Conservation (phyloP, 2,797 vertebrate genomes). For the Aulostomus chinensis region DNA sequence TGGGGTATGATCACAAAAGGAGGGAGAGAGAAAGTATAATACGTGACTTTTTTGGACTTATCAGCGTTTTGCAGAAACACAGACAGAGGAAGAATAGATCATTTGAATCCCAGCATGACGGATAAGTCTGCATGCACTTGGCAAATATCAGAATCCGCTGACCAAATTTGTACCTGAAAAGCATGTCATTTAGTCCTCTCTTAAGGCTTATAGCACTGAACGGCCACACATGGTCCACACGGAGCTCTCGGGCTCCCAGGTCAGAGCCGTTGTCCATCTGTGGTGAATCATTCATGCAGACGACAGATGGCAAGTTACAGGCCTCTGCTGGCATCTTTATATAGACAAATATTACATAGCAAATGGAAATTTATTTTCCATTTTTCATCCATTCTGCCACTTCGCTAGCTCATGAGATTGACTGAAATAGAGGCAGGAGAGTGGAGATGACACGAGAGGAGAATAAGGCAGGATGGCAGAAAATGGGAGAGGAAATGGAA, state of each 20-base stretch:
- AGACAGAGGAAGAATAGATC: conserved; percentile 29
- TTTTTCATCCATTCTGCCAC: conserved; percentile 16
- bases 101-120: conserved; percentile 38
- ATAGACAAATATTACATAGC: conserved; percentile 13
- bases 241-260: no score
- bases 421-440: conserved; percentile 28
- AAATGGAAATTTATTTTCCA: conserved; percentile 29
- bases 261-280: conserved; percentile 31
- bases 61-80: conserved; percentile 69
- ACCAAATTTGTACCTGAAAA: no score
- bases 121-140: conserved; percentile 13
- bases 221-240: not conserved
- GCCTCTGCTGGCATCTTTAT: conserved; percentile 14
- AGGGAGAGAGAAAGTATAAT: conserved; percentile 40
- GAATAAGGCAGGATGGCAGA: not conserved
- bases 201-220: conserved; percentile 9
- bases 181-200: conserved; percentile 14
- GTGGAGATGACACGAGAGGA: conserved; percentile 14
- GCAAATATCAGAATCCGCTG: conserved; percentile 42
- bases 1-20: conserved; percentile 43
- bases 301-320: conserved; percentile 28
- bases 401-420: conserved; percentile 26
- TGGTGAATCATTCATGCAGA: conserved; percentile 16
- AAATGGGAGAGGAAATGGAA: not conserved
- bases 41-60: conserved; percentile 66